A percentile compares a stretch with the other conserved stretches of the same genome.
Conservation (phyloP, 2,797 vertebrate species). For the Sebastes iracundus region DNA sequence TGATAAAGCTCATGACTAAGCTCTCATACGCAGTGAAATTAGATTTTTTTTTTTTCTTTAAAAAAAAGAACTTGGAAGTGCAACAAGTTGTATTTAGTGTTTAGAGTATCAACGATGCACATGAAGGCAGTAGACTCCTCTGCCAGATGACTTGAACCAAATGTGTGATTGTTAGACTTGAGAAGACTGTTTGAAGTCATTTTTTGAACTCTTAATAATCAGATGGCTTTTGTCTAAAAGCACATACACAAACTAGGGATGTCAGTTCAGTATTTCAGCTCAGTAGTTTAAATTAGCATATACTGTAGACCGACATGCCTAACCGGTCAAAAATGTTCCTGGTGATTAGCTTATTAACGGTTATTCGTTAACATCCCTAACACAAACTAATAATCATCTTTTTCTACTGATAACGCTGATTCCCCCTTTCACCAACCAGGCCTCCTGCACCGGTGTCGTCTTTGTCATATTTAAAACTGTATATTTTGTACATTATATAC, state of each 20-base stretch:
- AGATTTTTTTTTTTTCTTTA: too few species aligned
- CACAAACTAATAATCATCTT: too few species aligned
- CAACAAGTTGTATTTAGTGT: not conserved
- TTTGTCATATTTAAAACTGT: not conserved
- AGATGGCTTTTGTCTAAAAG: not conserved
- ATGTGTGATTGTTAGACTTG: not conserved
- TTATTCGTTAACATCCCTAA: too few species aligned
- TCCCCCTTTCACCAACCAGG: not conserved
- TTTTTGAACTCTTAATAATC: not conserved
- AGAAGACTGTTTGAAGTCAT: not conserved
- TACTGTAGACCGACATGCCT: too few species aligned
- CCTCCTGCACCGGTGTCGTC: not conserved
- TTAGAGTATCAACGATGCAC: not conserved
- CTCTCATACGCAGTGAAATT: too few species aligned
- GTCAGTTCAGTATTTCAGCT: too few species aligned
- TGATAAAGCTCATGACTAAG: not conserved
- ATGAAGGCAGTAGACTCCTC: not conserved
- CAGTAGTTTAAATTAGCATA: too few species aligned
- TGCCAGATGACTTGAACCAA: not conserved
- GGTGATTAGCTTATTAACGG: too few species aligned
- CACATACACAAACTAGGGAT: too few species aligned
- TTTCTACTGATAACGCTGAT: too few species aligned
- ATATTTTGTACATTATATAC: not conserved
- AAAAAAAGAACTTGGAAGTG: too few species aligned
- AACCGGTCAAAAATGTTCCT: too few species aligned